Evolutionary conservation across 2,888 invertebrate genomes (phyloP).

Genomic region (Drosophila meridiana): DNA sequence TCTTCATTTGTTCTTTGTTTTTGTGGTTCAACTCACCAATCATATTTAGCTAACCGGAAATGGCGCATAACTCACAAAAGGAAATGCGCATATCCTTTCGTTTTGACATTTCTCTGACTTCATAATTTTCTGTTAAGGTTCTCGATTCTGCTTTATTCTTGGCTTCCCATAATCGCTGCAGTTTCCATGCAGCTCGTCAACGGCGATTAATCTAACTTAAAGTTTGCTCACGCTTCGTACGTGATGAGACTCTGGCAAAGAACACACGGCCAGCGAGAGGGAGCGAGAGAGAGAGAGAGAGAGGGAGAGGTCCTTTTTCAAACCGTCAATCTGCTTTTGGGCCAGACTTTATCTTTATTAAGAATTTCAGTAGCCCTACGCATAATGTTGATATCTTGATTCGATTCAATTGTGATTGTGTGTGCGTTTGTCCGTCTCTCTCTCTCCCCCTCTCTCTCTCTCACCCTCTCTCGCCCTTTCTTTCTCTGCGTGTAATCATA

Average conservation of each 20-base stretch:
- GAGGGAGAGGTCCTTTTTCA: conserved; percentile 65
- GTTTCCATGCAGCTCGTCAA: conserved; percentile 57
- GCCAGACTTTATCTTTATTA: conserved; percentile 80
- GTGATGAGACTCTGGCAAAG: conserved; percentile 64
- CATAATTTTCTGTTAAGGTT: conserved; percentile 44
- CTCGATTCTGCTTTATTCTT: conserved; percentile 9
- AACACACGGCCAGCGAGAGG: conserved; percentile 41
- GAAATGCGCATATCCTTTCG: conserved; percentile 79
- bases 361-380: conserved; percentile 80
- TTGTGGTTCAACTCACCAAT: conserved; percentile 47
- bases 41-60: conserved; percentile 78
- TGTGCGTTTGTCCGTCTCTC: conserved; percentile 26
- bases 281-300: conserved; percentile 39
- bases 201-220: conserved; percentile 78
- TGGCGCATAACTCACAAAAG: conserved; percentile 78
- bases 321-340: conserved; percentile 42
- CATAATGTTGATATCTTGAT: conserved; percentile 75
- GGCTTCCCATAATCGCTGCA: conserved; percentile 60
- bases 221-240: conserved; percentile 80
- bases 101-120: conserved; percentile 72
- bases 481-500: conserved; percentile 49
- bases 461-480: neutral
- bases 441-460: neutral
- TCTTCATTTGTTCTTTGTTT: neutral
- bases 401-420: conserved; percentile 60